Conservation (phyloP, 2,888 invertebrate genomes). For the Rhagonycha fulva region DNA sequence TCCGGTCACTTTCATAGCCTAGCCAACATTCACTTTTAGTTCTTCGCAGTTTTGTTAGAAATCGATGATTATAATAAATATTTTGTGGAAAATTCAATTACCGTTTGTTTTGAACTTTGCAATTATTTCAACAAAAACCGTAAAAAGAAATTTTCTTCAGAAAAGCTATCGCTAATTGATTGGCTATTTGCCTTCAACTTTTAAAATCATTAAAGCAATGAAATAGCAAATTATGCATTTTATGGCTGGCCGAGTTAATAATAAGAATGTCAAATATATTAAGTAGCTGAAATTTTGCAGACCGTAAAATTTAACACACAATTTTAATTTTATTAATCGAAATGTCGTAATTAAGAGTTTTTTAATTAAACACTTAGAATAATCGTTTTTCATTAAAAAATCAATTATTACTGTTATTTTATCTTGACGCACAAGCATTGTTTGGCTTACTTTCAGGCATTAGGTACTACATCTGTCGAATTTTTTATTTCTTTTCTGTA, state of each 20-base stretch:
- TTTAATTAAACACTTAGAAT: not conserved
- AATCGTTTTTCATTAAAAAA: not conserved
- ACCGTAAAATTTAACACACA: not conserved
- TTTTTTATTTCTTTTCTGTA: not conserved
- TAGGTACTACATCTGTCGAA: not conserved
- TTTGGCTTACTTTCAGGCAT: not conserved
- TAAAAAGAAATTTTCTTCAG: not conserved
- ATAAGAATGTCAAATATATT: not conserved
- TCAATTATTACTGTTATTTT: not conserved
- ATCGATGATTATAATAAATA: too few species aligned
- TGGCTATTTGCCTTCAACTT: not conserved
- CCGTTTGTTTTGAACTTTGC: too few species aligned
- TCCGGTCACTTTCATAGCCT: too few species aligned
- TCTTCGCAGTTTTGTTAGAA: too few species aligned
- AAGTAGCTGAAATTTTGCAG: not conserved
- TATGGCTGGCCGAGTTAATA: not conserved
- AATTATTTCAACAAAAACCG: too few species aligned
- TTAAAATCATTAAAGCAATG: not conserved
- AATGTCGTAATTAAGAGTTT: not conserved
- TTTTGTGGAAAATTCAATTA: too few species aligned
- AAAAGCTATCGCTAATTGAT: not conserved
- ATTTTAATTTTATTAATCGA: not conserved
- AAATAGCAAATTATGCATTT: not conserved
- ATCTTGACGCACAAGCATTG: not conserved
- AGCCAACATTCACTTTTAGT: too few species aligned